Conservation (phyloP, 2,888 invertebrate genomes). For the Noctuana brunneofusca region DNA sequence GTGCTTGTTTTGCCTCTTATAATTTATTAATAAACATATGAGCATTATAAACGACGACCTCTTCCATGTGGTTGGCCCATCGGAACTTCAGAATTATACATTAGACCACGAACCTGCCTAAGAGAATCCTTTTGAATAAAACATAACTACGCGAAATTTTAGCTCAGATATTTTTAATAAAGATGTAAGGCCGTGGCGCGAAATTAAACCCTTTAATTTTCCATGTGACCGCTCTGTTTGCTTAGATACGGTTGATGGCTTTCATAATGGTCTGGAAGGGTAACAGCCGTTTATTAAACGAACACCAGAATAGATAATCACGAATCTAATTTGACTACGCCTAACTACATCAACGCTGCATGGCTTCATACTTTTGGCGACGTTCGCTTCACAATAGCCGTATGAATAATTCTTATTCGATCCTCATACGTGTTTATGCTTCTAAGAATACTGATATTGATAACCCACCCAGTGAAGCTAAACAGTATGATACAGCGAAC, state of each 20-base stretch:
- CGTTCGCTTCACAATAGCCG: slow-evolving; percentile 60
- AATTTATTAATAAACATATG: no score
- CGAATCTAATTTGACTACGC: slow-evolving; percentile 52
- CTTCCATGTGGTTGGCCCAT: neutral
- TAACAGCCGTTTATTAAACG: slow-evolving; percentile 33
- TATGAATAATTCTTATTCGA: slow-evolving; percentile 64
- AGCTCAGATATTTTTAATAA: slow-evolving; percentile 52
- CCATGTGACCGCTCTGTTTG: slow-evolving; percentile 61
- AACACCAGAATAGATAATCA: slow-evolving; percentile 48
- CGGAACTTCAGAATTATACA: slow-evolving; percentile 20
- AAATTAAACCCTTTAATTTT: slow-evolving; percentile 62
- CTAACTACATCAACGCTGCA: slow-evolving; percentile 38
- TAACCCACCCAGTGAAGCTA: slow-evolving; percentile 48
- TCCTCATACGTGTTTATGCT: slow-evolving; percentile 49
- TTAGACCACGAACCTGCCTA: slow-evolving; percentile 14
- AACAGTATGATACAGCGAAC: slow-evolving; percentile 37
- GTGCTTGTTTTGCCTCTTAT: no score
- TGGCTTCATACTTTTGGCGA: slow-evolving; percentile 64
- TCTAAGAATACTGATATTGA: slow-evolving; percentile 67
- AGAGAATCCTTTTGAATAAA: slow-evolving; percentile 38
- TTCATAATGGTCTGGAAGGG: slow-evolving; percentile 14
- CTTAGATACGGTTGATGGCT: slow-evolving; percentile 40
- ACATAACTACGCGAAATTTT: slow-evolving; percentile 34
- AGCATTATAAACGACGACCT: neutral
- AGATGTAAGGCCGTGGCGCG: slow-evolving; percentile 38